These are phyloP conservation scores for Trachemys scripta DNA, from an alignment of 2,113 vertebrate species.

Conservation along the genomic window DNA sequence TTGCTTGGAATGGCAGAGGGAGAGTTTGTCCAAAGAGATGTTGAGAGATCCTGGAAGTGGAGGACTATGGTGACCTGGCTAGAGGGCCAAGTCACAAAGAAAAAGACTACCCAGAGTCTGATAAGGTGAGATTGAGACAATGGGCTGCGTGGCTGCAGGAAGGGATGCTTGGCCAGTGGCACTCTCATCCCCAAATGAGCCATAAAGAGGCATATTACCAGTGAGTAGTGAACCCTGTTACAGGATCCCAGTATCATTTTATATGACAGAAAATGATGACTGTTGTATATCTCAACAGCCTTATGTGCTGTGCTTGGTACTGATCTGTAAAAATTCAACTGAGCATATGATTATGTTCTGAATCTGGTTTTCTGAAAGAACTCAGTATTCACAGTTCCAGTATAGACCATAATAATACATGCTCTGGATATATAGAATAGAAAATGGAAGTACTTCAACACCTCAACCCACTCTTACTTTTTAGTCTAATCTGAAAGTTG, in stretches of 20 bases:
- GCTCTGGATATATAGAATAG: constrained; percentile 28
- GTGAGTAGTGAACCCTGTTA: too few species aligned
- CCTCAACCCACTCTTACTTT: neutral
- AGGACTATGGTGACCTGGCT: neutral
- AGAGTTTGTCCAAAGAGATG: neutral
- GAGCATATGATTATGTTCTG: constrained; percentile 3
- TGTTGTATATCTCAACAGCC: neutral
- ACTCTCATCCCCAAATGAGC: too few species aligned
- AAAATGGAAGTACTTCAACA: constrained; percentile 14
- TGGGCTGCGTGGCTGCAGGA: too few species aligned
- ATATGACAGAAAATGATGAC: neutral
- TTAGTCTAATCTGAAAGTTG: constrained; percentile 24
- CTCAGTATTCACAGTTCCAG: constrained; percentile 19
- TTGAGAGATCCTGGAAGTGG: neutral
- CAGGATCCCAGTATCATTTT: neutral
- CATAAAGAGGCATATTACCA: too few species aligned
- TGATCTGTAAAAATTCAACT: neutral
- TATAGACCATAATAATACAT: constrained; percentile 23
- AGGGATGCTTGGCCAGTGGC: too few species aligned
- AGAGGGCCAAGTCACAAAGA: neutral
- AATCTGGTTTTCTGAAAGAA: neutral
- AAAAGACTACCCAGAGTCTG: neutral
- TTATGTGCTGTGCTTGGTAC: neutral
- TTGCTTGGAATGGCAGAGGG: neutral
- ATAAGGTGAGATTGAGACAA: neutral